Percentiles rank a stretch among this genome's conserved stretches.
These are phyloP conservation scores for Crypturellus undulatus DNA, from an alignment of 2,113 vertebrate species.

Conservation along the genomic window DNA sequence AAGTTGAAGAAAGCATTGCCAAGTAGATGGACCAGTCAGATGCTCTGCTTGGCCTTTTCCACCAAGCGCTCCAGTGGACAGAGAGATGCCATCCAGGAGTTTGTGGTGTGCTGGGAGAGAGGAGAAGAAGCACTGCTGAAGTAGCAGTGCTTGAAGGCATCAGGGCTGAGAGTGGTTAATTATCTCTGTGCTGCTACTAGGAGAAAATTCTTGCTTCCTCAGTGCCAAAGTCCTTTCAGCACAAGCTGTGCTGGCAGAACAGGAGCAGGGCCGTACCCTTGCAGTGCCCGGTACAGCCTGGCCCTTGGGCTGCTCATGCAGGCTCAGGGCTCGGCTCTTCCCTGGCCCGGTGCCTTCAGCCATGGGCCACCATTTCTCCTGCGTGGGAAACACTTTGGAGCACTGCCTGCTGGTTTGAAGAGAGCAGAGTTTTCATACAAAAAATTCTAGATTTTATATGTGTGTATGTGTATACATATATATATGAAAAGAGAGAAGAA, in stretches of 20 bases:
- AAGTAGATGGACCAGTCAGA: neutral
- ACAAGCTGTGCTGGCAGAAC: neutral
- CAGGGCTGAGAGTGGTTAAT: neutral
- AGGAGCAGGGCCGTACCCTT: neutral
- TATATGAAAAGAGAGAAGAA: neutral
- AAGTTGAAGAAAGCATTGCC: neutral
- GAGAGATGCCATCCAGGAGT: neutral
- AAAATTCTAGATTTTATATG: neutral
- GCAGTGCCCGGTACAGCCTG: rapidly evolving
- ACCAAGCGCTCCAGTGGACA: neutral
- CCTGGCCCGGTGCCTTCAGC: neutral
- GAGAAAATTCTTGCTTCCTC: neutral
- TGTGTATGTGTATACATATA: rapidly evolving
- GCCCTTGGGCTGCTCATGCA: neutral
- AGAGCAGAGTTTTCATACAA: neutral
- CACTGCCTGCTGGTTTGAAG: neutral
- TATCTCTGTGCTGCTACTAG: neutral
- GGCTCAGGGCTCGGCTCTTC: rapidly evolving
- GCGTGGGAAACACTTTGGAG: neutral
- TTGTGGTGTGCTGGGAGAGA: neutral
- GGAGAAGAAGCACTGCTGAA: neutral
- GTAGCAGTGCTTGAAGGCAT: neutral
- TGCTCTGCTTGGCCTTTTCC: conserved; percentile 8
- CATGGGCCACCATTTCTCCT: rapidly evolving
- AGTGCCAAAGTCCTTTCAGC: neutral